A percentile compares a stretch with the other conserved stretches of the same genome.
Conservation (phyloP, 2,113 vertebrate species). For the Elephas maximus region DNA sequence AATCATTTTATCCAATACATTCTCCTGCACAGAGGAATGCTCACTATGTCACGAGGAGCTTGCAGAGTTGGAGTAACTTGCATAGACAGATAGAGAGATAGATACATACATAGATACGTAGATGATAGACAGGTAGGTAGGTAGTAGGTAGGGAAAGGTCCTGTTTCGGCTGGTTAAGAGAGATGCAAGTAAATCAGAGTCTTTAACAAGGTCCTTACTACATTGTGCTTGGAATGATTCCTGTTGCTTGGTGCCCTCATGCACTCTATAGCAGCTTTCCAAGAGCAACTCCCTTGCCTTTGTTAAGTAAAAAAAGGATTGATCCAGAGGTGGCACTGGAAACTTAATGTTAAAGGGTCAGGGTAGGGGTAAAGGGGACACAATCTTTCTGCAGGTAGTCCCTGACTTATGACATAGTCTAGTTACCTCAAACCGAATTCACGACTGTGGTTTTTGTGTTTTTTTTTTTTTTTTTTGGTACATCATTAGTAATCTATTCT, state of each 20-base stretch:
- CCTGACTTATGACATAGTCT: neutral
- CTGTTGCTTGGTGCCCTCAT: neutral
- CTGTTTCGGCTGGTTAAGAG: constrained; percentile 61
- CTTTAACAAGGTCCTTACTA: neutral
- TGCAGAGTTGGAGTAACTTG: constrained; percentile 69
- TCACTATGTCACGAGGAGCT: constrained; percentile 54
- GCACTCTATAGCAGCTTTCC: neutral
- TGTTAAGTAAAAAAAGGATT: constrained; percentile 16
- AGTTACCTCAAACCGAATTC: neutral
- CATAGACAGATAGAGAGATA: neutral
- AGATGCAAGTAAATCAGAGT: neutral
- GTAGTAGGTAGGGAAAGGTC: neutral
- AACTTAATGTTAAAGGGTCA: neutral
- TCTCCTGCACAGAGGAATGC: neutral
- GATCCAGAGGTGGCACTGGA: neutral
- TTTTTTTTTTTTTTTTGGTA: no score
- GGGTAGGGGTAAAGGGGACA: neutral
- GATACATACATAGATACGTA: neutral
- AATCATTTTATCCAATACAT: constrained; percentile 80
- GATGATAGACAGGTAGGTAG: neutral
- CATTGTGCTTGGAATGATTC: neutral
- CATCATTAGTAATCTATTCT: no score
- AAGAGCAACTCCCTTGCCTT: neutral
- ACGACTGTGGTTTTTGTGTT: neutral
- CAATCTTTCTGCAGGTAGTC: neutral